Percentiles rank a stretch among this genome's conserved stretches.
These are phyloP conservation scores for Enteromius thamalakanensis DNA, from an alignment of 2,797 vertebrate species.

Conservation along the genomic window DNA sequence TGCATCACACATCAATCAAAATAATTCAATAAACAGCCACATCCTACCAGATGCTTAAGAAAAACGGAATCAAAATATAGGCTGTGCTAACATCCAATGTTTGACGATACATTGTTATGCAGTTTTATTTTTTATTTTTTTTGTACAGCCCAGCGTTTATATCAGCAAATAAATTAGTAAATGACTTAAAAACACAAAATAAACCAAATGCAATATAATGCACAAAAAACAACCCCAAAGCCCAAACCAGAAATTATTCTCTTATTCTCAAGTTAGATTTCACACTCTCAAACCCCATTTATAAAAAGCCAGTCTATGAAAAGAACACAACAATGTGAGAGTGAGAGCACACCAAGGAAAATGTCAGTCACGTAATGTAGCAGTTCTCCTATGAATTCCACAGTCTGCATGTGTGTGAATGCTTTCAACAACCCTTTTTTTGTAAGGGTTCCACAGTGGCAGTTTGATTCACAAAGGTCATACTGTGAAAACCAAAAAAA, in stretches of 20 bases:
- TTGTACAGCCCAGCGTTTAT: background rate
- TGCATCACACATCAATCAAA: conserved; percentile 15
- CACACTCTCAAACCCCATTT: conserved; percentile 8
- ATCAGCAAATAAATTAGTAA: background rate
- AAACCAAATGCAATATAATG: conserved; percentile 8
- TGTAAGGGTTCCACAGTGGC: background rate
- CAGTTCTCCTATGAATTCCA: conserved; percentile 11
- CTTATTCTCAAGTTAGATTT: conserved; percentile 19
- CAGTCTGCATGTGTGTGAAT: conserved; percentile 18
- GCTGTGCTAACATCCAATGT: background rate
- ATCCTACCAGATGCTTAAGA: background rate
- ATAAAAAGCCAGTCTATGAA: conserved; percentile 15
- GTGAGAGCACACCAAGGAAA: conserved; percentile 3
- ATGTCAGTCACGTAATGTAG: conserved; percentile 34
- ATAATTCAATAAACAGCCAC: conserved; percentile 28
- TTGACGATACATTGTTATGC: background rate
- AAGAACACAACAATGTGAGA: conserved; percentile 10
- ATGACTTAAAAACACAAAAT: background rate
- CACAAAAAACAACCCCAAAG: background rate
- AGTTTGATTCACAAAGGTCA: conserved; percentile 41
- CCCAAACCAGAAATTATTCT: background rate
- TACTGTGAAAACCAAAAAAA: background rate
- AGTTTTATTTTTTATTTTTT: background rate
- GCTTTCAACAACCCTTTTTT: conserved; percentile 9
- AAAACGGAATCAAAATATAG: conserved; percentile 5